These are phyloP conservation scores for Ochropleura leucogaster DNA, from an alignment of 2,888 invertebrate genomes.

Conservation along the genomic window DNA sequence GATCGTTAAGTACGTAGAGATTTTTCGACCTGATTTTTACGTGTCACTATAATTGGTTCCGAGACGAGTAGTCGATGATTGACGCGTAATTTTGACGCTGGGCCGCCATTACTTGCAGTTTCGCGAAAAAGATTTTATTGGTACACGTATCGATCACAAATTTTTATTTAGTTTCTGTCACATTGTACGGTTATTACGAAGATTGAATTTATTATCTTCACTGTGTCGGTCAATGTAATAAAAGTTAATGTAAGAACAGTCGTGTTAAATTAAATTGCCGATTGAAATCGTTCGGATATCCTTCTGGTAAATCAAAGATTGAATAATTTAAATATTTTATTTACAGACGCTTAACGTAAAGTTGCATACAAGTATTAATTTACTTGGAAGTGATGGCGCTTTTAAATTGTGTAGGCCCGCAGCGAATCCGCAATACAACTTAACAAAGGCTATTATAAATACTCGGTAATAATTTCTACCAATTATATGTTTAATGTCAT, in stretches of 20 bases:
- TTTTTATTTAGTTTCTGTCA: conserved; percentile 63
- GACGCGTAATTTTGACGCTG: conserved; percentile 74
- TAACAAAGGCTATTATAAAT: conserved; percentile 64
- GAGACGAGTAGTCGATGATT: conserved; percentile 75
- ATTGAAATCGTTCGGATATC: conserved; percentile 59
- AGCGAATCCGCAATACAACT: conserved; percentile 44
- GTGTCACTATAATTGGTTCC: conserved; percentile 78
- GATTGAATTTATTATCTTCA: conserved; percentile 60
- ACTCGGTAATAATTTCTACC: conserved; percentile 65
- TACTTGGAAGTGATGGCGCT: conserved; percentile 41
- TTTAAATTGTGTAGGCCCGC: conserved; percentile 46
- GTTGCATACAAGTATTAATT: conserved; percentile 48
- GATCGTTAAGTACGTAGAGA: conserved; percentile 62
- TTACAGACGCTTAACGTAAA: conserved; percentile 37
- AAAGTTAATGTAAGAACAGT: conserved; percentile 61
- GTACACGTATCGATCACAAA: conserved; percentile 66
- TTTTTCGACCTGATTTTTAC: conserved; percentile 75
- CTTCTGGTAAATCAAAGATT: conserved; percentile 56
- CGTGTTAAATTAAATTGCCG: conserved; percentile 59
- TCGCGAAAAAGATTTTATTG: conserved; percentile 69
- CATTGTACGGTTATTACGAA: conserved; percentile 64
- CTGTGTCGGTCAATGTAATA: conserved; percentile 56
- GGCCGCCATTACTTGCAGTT: conserved; percentile 68
- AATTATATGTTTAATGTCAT: conserved; percentile 68
- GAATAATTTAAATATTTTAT: conserved; percentile 57